A percentile compares a stretch with the other conserved stretches of the same genome.
phyloP scores from a whole-genome alignment of 2,888 invertebrate genomes.

The Athalia cordata region DNA sequence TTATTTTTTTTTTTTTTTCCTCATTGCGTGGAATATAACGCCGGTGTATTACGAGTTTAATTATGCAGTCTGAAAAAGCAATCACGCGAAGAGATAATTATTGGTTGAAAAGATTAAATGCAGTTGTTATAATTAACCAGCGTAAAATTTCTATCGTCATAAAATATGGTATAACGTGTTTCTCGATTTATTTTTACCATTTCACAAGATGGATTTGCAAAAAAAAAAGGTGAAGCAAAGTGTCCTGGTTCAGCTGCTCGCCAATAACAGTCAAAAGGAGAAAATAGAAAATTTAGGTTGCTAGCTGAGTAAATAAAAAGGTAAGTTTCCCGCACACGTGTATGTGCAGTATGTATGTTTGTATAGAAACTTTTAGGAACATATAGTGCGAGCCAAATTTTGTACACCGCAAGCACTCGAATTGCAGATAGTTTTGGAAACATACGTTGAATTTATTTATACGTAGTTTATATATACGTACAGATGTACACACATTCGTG shows the following conservation, averaged over 20 bases:
- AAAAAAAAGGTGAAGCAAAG: conserved; percentile 7
- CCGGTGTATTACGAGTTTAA: too few relatives aligned
- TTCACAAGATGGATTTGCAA: conserved; percentile 14
- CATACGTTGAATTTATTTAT: not conserved
- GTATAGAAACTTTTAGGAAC: too few relatives aligned
- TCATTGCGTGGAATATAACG: too few relatives aligned
- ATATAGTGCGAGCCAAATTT: conserved; percentile 19
- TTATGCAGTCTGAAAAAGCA: too few relatives aligned
- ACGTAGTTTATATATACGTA: not conserved
- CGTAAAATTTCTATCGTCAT: not conserved
- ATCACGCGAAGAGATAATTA: too few relatives aligned
- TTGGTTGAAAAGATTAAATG: too few relatives aligned
- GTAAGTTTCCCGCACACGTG: conserved; percentile 23
- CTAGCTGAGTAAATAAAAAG: conserved; percentile 10
- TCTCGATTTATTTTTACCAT: conserved; percentile 56
- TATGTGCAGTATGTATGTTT: not conserved
- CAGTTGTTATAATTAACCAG: not conserved
- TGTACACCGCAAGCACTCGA: conserved; percentile 4
- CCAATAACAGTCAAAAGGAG: conserved; percentile 13
- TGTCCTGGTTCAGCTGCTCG: not conserved
- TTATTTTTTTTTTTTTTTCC: too few relatives aligned
- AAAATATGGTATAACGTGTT: conserved; percentile 53
- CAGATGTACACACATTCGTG: not conserved
- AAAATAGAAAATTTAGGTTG: conserved; percentile 28
- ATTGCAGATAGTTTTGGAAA: conserved; percentile 17